phyloP scores from a whole-genome alignment of 2,888 invertebrate species.

The Catocala fraxini region DNA sequence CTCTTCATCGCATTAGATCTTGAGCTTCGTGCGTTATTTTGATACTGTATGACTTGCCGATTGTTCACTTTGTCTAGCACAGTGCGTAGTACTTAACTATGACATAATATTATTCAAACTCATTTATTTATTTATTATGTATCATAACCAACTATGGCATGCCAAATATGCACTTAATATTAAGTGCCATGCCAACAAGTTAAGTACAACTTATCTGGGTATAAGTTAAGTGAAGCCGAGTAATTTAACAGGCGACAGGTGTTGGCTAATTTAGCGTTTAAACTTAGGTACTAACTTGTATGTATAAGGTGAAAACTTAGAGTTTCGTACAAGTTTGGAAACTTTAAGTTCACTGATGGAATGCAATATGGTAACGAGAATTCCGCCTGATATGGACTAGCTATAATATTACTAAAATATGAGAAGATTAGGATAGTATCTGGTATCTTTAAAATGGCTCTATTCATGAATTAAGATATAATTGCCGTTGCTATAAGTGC shows the following conservation, averaged over 20 bases:
- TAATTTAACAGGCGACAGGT: constrained; percentile 60
- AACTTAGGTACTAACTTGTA: constrained; percentile 39
- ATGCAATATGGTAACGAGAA: constrained; percentile 29
- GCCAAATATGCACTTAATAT: constrained; percentile 43
- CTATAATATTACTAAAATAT: too few species aligned
- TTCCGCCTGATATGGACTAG: too few species aligned
- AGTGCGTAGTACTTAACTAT: too few species aligned
- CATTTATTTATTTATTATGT: too few species aligned
- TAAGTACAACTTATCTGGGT: constrained; percentile 22
- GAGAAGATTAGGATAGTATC: too few species aligned
- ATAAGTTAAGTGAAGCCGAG: constrained; percentile 51
- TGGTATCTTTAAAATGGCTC: too few species aligned
- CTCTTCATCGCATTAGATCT: too few species aligned
- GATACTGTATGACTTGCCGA: too few species aligned
- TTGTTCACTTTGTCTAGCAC: too few species aligned
- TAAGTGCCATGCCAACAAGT: constrained; percentile 33
- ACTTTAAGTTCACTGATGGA: constrained; percentile 20
- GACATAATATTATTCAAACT: not conserved
- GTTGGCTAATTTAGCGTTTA: constrained; percentile 52
- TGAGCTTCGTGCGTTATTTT: too few species aligned
- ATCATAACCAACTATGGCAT: not conserved
- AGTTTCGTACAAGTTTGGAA: constrained; percentile 17
- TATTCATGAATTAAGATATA: too few species aligned
- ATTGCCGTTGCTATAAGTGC: too few species aligned
- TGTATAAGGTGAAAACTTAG: constrained; percentile 42